phyloP scores from a whole-genome alignment of 2,888 invertebrate species.

The Pristionchus japonicus region DNA sequence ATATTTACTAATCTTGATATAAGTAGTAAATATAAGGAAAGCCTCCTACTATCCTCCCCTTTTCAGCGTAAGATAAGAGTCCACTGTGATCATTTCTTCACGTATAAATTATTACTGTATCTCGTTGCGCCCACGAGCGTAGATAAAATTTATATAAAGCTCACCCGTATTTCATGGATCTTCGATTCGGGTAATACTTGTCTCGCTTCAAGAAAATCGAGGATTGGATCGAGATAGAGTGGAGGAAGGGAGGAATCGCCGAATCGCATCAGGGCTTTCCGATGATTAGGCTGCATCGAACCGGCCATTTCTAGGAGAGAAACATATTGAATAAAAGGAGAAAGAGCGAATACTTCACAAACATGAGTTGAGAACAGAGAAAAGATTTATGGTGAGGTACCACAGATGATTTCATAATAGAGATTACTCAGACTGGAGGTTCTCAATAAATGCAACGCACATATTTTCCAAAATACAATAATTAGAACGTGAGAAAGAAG shows the following conservation, averaged over 20 bases:
- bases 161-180: conserved; percentile 11
- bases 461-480: no score
- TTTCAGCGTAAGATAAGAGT: no score
- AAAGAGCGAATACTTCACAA: not conserved
- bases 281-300: not conserved
- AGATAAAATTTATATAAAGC: no score
- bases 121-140: no score
- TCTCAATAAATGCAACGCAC: no score
- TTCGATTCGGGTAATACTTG: conserved; percentile 9
- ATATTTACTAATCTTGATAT: not conserved
- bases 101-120: no score
- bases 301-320: conserved; percentile 29
- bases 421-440: no score
- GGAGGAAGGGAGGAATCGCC: conserved; percentile 38
- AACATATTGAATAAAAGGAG: no score
- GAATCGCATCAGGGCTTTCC: not conserved
- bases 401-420: not conserved
- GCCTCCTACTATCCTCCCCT: no score
- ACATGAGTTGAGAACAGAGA: not conserved
- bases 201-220: not conserved
- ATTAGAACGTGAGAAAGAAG: not conserved
- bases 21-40: not conserved
- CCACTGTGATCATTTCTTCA: no score
- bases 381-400: not conserved
- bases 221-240: conserved; percentile 34